phyloP scores from a whole-genome alignment of 2,797 vertebrate genomes.

The Cheirogaleus major region DNA sequence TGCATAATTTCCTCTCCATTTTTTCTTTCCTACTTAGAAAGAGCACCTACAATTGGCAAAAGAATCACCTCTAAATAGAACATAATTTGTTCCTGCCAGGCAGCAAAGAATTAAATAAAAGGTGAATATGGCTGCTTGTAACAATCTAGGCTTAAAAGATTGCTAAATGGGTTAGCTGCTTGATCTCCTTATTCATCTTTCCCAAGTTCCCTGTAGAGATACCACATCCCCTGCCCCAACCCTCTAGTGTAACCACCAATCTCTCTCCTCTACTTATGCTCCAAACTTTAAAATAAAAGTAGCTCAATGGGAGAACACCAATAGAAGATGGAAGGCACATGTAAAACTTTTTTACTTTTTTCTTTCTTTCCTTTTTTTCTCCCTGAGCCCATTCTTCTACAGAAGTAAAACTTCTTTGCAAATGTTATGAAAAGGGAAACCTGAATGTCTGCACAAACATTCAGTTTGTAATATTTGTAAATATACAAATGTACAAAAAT shows the following conservation, averaged over 20 bases:
- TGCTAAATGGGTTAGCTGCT: slow-evolving; percentile 43
- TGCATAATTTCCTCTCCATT: slow-evolving; percentile 62
- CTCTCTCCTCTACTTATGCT: not conserved
- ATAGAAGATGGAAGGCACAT: not conserved
- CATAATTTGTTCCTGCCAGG: slow-evolving; percentile 67
- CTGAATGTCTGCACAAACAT: not conserved
- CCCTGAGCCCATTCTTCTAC: not conserved
- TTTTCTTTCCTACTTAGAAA: slow-evolving; percentile 56
- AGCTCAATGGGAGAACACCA: not conserved
- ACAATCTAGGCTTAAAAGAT: slow-evolving; percentile 42
- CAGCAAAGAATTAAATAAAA: slow-evolving; percentile 63
- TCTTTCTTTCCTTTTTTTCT: not conserved
- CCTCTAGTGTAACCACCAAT: not conserved
- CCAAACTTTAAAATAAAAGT: not conserved
- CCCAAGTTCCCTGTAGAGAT: not conserved
- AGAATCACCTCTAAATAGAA: slow-evolving; percentile 71
- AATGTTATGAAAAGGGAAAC: not conserved
- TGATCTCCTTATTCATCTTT: not conserved
- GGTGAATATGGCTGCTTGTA: slow-evolving; percentile 22
- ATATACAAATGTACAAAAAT: too few relatives aligned
- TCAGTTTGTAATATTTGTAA: not conserved
- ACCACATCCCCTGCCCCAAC: not conserved
- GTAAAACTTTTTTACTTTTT: not conserved
- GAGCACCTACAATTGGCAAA: slow-evolving; percentile 65
- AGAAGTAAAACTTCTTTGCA: not conserved